Evolutionary conservation across 2,797 vertebrate species (phyloP), one percentile per base, ranked within the genome.

Genomic region (Paedocypris micromegethes): DNA sequence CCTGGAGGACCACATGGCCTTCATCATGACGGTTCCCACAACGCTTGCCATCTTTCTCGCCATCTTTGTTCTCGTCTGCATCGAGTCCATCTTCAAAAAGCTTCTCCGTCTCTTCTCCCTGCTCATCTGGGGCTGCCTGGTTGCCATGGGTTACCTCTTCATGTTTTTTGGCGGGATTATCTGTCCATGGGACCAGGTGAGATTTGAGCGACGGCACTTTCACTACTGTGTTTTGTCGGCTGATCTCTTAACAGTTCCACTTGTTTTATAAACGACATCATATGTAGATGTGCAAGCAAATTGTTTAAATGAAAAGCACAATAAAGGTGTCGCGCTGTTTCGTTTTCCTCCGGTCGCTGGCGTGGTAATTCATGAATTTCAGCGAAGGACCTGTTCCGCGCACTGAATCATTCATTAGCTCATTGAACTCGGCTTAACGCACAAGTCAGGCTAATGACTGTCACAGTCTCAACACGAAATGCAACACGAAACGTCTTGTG

Each of bases 141-240:
- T 98, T 83, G 92, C 93, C 86, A 96, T 98, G 95, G 96, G 92
- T 81, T 98, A 97, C 88, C 86, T 98, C 78, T 98, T 98, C 82
- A 96, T 98, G 94, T 97, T 96, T 82, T 96, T 94, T 0, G 96
- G 93, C 78, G 94, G 94, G 66, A 92, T 92, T 67, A 89, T 98
- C 83, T 96, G 93, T 81, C 92, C 96, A 4, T 98, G 96, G 96
- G 96, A 98, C 84, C 95, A 98, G 96, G 96, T 98, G 88, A 82
- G 88, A 58, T 40, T 37, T n/a, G 56, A 51, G 60, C 61, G 58
- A 47, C 54, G 5, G 9, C 6, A 6, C 40, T 60, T 61, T 68
- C 47, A 49, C 55, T 49, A 56, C 45, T 53, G 40, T 53, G 42
- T 66, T 66, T 40, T 38, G 3, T 1, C 5, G 7, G n/a, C 44